Conservation (phyloP, 1,140 invertebrate species). For the Drosophila repletoides region DNA sequence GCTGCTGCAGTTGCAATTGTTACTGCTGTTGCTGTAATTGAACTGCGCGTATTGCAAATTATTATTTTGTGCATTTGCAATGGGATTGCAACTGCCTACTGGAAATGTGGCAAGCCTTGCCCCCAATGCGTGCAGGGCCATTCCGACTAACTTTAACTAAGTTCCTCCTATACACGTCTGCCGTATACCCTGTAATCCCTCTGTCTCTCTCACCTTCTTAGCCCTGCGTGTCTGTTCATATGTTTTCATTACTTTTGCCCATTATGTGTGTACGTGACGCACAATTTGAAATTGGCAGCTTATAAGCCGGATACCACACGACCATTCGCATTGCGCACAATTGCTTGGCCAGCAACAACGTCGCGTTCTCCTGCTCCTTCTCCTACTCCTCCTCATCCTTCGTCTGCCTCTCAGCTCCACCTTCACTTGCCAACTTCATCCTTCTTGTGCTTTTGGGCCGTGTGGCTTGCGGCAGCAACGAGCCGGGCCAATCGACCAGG, state of each 20-base stretch:
- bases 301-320: conserved; percentile 74
- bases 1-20: conserved; percentile 27
- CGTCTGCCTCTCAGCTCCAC: not conserved
- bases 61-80: conserved; percentile 80
- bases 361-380: not conserved
- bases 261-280: conserved; percentile 80
- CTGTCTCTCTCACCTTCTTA: not conserved
- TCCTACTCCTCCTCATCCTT: not conserved
- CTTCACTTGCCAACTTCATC: conserved; percentile 3
- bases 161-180: not conserved
- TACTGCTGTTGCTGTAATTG: conserved; percentile 58
- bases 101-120: conserved; percentile 45
- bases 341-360: conserved; percentile 63
- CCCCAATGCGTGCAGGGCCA: conserved; percentile 48
- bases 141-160: conserved; percentile 27
- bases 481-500: conserved; percentile 24
- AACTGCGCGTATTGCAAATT: conserved; percentile 80
- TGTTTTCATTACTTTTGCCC: conserved; percentile 79
- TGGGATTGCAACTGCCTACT: conserved; percentile 67
- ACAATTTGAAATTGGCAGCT: conserved; percentile 79
- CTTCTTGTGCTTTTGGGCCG: conserved; percentile 17
- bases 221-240: conserved; percentile 73
- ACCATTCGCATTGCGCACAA: conserved; percentile 67
- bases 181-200: not conserved
- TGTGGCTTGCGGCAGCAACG: conserved; percentile 32